Evolutionary conservation across 1,140 invertebrate species (phyloP), one percentile per base, ranked within the genome.

Genomic region (Telenomus remus): DNA sequence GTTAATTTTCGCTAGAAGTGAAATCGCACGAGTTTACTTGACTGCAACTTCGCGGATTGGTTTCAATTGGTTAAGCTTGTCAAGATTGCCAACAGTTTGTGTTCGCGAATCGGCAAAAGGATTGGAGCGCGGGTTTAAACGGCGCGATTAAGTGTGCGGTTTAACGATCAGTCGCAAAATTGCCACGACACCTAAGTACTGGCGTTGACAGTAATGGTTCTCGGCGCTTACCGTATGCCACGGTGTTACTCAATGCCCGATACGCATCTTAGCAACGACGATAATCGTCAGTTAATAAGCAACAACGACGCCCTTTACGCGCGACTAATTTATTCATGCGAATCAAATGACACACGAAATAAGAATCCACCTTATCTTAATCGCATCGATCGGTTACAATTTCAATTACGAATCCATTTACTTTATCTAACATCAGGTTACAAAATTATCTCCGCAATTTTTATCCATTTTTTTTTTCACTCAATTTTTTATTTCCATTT

Each of bases 171-270:
- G 59, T 79, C 70, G 54, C 68, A 72, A 76, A 63, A 72, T 70
- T 12, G 72, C 64, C 54, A 53, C 65, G 54, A 50, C 64, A 44
- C 43, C 65, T 39, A 64, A 75, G 68, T 68, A 79, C 63, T 76
- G 72, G 44, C 73, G 69, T 69, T 76, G 73, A 79, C 77, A 79
- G 72, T 79, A 76, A 79, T 79, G 61, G 69, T 59, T 63, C 60
- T 54, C 65, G 61, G 54, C 69, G 66, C 49, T 66, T 48, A 27
- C 65, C 47, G 65, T 43, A 65, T 49, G 61, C 60, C 55, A 27
- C 39, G 46, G 50, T 54, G 69, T 76, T 76, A 79, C 69, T 79
- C 77, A 49, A 70, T 79, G 66, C 56, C 60, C 19, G 70, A 79
- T 77, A 77, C 35, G 64, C 66, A 66, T 73, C 72, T 76, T 42